Evolutionary conservation across 2,797 vertebrate genomes (phyloP).

Genomic region (Chelonia mydas): DNA sequence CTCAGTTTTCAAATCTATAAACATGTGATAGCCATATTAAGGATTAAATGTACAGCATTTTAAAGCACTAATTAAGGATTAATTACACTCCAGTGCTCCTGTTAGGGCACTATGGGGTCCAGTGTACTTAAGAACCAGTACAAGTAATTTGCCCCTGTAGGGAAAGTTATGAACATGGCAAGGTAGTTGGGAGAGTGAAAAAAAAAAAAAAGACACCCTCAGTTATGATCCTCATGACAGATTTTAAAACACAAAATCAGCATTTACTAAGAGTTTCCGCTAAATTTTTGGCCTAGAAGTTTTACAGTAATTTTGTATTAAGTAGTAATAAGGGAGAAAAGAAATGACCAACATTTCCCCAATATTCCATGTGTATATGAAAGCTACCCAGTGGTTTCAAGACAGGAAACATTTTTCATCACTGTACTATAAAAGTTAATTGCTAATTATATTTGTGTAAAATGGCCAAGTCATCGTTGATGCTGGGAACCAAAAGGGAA

Average conservation of each 20-base stretch:
- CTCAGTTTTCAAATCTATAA: conserved; percentile 67
- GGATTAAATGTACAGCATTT: conserved; percentile 37
- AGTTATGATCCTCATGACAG: neutral
- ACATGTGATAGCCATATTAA: conserved; percentile 3
- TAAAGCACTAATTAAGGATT: neutral
- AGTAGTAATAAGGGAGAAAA: neutral
- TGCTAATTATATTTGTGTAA: neutral
- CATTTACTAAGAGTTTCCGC: neutral
- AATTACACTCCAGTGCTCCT: neutral
- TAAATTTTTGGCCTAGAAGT: no score
- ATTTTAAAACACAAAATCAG: neutral
- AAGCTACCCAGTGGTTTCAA: neutral
- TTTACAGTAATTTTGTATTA: neutral
- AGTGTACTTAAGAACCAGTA: neutral
- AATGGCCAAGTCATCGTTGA: neutral
- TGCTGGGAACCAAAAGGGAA: neutral
- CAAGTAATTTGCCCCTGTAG: fast-evolving
- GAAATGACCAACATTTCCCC: neutral
- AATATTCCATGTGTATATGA: neutral
- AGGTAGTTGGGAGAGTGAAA: neutral
- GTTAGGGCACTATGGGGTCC: fast-evolving
- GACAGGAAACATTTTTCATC: neutral
- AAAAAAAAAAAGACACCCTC: neutral
- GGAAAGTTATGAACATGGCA: neutral
- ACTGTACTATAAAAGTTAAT: fast-evolving